These are phyloP conservation scores for Cotesia glomerata DNA, from an alignment of 1,140 invertebrate genomes.

Conservation along the genomic window DNA sequence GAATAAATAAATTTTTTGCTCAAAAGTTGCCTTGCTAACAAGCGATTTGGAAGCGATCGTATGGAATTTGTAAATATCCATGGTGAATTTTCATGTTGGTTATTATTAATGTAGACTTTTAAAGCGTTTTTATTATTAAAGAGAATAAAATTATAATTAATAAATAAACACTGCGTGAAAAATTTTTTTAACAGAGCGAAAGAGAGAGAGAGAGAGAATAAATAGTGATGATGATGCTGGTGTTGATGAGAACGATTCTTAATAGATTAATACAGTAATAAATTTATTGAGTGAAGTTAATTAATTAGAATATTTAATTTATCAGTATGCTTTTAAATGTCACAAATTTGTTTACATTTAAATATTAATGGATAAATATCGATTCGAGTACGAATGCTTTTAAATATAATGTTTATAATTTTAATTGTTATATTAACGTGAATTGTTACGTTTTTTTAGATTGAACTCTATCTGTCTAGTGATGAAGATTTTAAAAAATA, in stretches of 20 bases:
- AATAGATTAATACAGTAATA: no score
- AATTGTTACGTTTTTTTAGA: background rate
- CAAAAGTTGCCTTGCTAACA: slow-evolving; percentile 54
- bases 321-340: no score
- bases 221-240: background rate
- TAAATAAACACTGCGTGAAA: background rate
- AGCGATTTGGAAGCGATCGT: slow-evolving; percentile 51
- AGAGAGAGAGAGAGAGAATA: background rate
- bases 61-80: slow-evolving; percentile 56
- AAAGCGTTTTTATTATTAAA: slow-evolving; percentile 31
- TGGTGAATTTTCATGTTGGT: slow-evolving; percentile 45
- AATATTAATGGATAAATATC: no score
- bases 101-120: slow-evolving; percentile 40
- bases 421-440: no score
- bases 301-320: no score
- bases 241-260: no score
- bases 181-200: background rate
- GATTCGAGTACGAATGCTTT: background rate
- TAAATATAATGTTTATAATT: background rate
- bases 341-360: no score
- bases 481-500: background rate
- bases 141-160: slow-evolving; percentile 27
- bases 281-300: no score
- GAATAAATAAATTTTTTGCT: slow-evolving; percentile 46
- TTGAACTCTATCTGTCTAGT: background rate